These are phyloP conservation scores for Hucho hucho DNA, from an alignment of 2,113 vertebrate species.

Conservation along the genomic window DNA sequence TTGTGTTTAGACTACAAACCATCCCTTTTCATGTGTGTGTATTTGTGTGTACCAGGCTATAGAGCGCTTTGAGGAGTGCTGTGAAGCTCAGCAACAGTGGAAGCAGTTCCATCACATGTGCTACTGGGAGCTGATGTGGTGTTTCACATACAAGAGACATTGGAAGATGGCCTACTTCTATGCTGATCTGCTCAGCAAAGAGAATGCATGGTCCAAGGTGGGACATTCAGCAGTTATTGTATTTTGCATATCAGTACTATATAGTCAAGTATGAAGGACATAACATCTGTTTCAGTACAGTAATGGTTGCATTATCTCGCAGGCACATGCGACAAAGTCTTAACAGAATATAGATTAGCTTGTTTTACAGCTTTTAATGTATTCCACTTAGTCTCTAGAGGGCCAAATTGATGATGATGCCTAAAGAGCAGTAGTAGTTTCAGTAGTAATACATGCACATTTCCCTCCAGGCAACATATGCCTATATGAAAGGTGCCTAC, in stretches of 20 bases:
- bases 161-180: constrained; percentile 99
- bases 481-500: constrained; percentile 98
- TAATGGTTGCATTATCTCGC: too few species aligned
- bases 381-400: too few species aligned
- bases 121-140: constrained; percentile 99
- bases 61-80: constrained; percentile 88
- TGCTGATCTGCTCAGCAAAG: constrained; percentile 93
- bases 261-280: too few species aligned
- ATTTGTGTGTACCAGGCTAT: constrained; percentile 79
- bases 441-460: constrained; percentile 16
- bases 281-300: too few species aligned
- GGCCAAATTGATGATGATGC: background rate
- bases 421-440: background rate
- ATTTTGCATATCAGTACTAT: too few species aligned
- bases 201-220: constrained; percentile 97
- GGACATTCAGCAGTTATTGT: constrained; percentile 11
- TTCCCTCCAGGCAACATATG: constrained; percentile 85
- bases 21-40: background rate
- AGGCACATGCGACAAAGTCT: too few species aligned
- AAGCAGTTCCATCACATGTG: constrained; percentile 99
- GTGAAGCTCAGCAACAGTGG: constrained; percentile 94
- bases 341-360: too few species aligned
- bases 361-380: too few species aligned
- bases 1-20: background rate
- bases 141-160: constrained; percentile 93